Percentiles rank a stretch among this genome's conserved stretches.
Evolutionary conservation across 2,113 vertebrate genomes (phyloP).

Genomic region (Tylochromis polylepis): DNA sequence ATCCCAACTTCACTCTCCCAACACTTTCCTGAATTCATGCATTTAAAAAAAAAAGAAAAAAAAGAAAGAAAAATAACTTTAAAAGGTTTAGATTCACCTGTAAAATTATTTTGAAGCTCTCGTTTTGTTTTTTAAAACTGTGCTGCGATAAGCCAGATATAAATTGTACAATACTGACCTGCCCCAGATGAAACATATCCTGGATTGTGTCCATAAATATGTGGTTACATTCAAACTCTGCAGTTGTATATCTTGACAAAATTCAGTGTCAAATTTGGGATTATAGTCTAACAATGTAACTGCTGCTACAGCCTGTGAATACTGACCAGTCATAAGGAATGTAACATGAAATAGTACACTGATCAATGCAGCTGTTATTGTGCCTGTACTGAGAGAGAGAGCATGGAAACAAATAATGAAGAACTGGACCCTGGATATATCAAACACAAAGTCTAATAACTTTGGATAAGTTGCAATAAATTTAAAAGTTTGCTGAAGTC

Average conservation of each 20-base stretch:
- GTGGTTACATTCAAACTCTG: neutral
- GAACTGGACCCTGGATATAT: neutral
- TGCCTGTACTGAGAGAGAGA: neutral
- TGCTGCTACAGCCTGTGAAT: neutral
- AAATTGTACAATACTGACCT: neutral
- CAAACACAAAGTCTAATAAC: neutral
- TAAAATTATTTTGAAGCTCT: no score
- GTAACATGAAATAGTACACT: neutral
- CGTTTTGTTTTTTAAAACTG: no score
- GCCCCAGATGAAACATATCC: neutral
- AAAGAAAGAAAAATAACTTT: no score
- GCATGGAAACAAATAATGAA: neutral
- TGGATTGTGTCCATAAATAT: neutral
- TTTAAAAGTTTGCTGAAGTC: neutral
- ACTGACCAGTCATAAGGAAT: neutral
- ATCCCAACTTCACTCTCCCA: no score
- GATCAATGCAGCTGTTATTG: neutral
- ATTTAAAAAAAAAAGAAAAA: no score
- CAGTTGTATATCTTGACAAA: neutral
- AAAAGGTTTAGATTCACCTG: no score
- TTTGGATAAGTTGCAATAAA: neutral
- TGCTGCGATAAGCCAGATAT: neutral
- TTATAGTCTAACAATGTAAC: neutral
- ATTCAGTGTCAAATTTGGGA: no score
- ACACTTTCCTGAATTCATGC: no score